Evolutionary conservation across 2,797 vertebrate genomes (phyloP).

Genomic region (Diceros bicornis): DNA sequence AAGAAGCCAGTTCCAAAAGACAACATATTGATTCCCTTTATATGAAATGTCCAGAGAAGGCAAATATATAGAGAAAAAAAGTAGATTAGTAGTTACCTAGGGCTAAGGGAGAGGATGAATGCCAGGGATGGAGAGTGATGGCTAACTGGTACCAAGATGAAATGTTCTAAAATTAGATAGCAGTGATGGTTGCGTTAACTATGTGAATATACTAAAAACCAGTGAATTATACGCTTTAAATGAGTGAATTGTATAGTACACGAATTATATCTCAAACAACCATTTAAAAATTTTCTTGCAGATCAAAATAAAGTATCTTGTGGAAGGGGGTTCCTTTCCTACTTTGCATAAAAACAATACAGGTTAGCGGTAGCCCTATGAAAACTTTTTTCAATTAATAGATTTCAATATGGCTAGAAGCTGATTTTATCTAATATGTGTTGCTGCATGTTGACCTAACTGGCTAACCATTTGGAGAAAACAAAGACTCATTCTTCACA

Average conservation of each 20-base stretch:
- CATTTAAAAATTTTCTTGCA: constrained; percentile 9
- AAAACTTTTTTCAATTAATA: constrained; percentile 3
- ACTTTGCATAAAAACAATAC: constrained; percentile 12
- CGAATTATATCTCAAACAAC: neutral
- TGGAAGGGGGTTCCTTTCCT: neutral
- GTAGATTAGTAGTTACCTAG: neutral
- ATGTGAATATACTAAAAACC: neutral
- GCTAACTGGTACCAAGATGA: neutral
- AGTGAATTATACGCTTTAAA: neutral
- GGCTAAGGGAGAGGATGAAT: neutral
- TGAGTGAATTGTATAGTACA: neutral
- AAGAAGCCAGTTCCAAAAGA: neutral
- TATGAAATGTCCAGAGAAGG: neutral
- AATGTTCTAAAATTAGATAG: neutral
- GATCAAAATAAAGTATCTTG: constrained; percentile 24
- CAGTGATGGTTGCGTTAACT: neutral
- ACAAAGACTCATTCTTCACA: neutral
- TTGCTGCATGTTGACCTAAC: neutral
- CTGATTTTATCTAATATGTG: neutral
- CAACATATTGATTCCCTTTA: neutral
- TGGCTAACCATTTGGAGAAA: neutral
- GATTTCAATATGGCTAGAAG: constrained; percentile 32
- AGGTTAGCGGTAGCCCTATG: neutral
- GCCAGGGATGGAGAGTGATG: neutral
- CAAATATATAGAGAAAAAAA: neutral